phyloP scores from a whole-genome alignment of 2,113 vertebrate species.

The Muntiacus muntjak region DNA sequence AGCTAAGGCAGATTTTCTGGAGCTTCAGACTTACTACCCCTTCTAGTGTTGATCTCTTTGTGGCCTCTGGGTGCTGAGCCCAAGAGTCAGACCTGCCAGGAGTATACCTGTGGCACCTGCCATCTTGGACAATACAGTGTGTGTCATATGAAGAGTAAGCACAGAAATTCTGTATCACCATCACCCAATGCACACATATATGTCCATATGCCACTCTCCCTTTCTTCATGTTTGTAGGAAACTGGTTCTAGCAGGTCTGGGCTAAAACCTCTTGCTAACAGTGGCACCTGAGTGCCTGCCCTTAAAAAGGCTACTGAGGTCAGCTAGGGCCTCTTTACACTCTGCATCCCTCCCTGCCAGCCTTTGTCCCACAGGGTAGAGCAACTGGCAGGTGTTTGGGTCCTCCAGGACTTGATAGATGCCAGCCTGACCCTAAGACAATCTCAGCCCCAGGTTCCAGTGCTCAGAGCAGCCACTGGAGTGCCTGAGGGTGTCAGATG shows the following conservation, averaged over 20 bases:
- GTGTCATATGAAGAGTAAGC: neutral
- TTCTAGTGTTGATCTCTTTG: neutral
- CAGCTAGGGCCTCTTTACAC: neutral
- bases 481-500: neutral
- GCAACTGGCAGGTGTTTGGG: neutral
- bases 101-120: neutral
- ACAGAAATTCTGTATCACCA: neutral
- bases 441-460: neutral
- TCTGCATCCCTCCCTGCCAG: neutral
- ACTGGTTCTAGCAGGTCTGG: constrained; percentile 30
- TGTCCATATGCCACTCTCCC: neutral
- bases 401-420: neutral
- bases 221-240: neutral
- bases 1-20: neutral
- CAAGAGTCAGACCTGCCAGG: neutral
- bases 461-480: neutral
- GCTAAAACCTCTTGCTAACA: neutral
- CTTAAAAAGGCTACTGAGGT: neutral
- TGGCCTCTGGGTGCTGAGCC: neutral
- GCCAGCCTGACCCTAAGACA: neutral
- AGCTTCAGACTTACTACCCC: neutral
- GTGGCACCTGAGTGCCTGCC: neutral
- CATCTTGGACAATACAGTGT: neutral
- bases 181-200: neutral
- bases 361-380: neutral